Percentiles rank a stretch among this genome's conserved stretches.
These are phyloP conservation scores for Drosophila yakuba DNA, from an alignment of 1,140 invertebrate species.

Conservation along the genomic window DNA sequence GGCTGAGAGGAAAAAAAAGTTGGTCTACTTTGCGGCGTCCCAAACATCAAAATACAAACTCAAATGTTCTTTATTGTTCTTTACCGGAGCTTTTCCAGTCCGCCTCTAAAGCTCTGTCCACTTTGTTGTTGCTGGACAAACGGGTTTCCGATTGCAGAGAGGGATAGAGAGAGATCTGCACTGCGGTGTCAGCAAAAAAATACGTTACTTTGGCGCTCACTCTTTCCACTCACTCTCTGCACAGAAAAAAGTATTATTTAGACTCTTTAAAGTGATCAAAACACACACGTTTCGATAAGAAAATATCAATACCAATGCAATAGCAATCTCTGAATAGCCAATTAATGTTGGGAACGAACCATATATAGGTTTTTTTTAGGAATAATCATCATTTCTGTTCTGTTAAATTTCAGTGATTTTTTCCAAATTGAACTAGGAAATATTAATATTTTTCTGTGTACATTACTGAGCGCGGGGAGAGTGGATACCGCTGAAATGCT, in stretches of 20 bases:
- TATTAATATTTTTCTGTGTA: slow-evolving; percentile 10
- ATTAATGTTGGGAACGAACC: too few relatives aligned
- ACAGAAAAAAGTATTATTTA: background rate
- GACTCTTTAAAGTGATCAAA: background rate
- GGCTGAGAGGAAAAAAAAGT: background rate
- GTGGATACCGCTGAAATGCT: slow-evolving; percentile 22
- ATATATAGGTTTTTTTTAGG: background rate
- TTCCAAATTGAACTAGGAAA: background rate
- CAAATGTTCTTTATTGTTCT: slow-evolving; percentile 25
- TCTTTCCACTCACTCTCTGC: slow-evolving; percentile 16
- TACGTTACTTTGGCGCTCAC: slow-evolving; percentile 55
- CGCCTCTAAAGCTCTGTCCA: slow-evolving; percentile 46
- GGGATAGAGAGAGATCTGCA: slow-evolving; percentile 23
- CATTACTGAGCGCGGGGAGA: slow-evolving; percentile 9
- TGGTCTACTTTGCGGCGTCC: slow-evolving; percentile 34
- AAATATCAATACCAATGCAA: too few relatives aligned
- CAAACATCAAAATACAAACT: slow-evolving; percentile 27
- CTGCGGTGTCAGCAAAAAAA: slow-evolving; percentile 31
- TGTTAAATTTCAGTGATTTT: background rate
- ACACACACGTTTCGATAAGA: too few relatives aligned
- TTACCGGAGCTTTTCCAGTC: slow-evolving; percentile 61
- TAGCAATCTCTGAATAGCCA: too few relatives aligned
- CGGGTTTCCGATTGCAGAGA: slow-evolving; percentile 52
- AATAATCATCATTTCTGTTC: too few relatives aligned
- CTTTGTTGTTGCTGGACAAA: slow-evolving; percentile 49